Base-by-base conservation (phyloP, 2,797 vertebrate species). In the Macropus fuliginosus region DNA sequence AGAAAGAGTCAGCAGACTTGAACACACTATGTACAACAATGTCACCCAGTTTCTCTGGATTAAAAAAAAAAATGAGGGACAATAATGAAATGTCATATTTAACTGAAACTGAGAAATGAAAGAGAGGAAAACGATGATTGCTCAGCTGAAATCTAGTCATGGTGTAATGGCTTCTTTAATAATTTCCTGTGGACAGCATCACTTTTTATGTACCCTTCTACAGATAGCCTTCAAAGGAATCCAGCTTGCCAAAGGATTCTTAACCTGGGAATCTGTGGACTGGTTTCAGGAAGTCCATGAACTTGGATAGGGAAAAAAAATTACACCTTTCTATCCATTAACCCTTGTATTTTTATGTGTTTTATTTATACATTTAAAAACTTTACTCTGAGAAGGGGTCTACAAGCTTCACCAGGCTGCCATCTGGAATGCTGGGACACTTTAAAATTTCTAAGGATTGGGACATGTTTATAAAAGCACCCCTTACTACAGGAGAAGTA, bases 101-200 rank as follows among this genome's bases (percentile, higher is more conserved):
- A 93, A 95, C 6, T 89, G 66, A 94, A 95, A 96, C 90, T 31
- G 95, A 29, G 1, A 94, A 92, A 57, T 90, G 50, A 31, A 92
- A 96, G 92, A 92, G 93, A 21, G 29, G 94, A 92, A 96, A 91
- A 96, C 91, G 54, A 95, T 56, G 94, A 94, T 95, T 94, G 90
- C 54, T 95, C 52, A 95, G 55, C 1, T 81, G 54, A 56, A 95
- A 94, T 66, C 1, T 89, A 29, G 27, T 54, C 40, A 62, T 93
- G 13, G 57, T 92, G 91, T 21, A 56, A 55, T n/a, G 74, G 40
- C 34, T 29, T 93, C 54, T 56, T 87, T 56, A 96, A 56, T 21
- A 90, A 94, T 93, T 27, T 81, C 55, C 66, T 16, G 11, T 91
- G 31, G 34, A 40, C 34, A 94, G 59, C 59, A 91, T 55, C n/a